Evolutionary conservation across 1,140 invertebrate genomes (phyloP).

Genomic region (Drosophila pandora): DNA sequence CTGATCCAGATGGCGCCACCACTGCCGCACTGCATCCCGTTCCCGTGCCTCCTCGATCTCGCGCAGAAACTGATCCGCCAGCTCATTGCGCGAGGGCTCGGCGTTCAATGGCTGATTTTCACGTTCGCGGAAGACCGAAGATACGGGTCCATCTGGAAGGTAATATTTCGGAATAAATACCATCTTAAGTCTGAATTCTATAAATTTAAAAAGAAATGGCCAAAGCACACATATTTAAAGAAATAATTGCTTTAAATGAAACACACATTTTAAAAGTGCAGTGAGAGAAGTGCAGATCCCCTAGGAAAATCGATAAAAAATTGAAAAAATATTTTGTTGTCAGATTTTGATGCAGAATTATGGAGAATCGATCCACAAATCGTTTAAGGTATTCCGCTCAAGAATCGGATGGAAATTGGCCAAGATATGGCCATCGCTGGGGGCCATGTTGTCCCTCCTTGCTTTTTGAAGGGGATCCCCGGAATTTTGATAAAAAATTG

Average conservation of each 20-base stretch:
- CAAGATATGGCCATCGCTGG: too few relatives aligned
- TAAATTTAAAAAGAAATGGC: neutral
- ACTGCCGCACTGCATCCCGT: slow-evolving; percentile 84
- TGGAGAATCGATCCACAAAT: too few relatives aligned
- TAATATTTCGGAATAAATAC: neutral
- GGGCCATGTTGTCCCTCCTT: too few relatives aligned
- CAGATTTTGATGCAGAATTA: too few relatives aligned
- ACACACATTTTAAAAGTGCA: too few relatives aligned
- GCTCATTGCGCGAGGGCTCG: slow-evolving; percentile 84
- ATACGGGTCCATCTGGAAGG: slow-evolving; percentile 23
- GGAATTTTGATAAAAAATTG: too few relatives aligned
- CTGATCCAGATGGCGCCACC: slow-evolving; percentile 85
- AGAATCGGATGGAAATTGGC: too few relatives aligned
- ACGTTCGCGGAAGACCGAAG: slow-evolving; percentile 75
- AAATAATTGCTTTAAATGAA: neutral
- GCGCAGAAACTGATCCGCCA: slow-evolving; percentile 85
- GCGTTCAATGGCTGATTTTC: slow-evolving; percentile 50
- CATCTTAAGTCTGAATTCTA: neutral
- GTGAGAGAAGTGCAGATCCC: too few relatives aligned
- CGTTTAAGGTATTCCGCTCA: too few relatives aligned
- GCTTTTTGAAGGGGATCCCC: too few relatives aligned
- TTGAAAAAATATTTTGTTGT: too few relatives aligned
- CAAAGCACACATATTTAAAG: neutral
- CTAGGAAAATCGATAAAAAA: too few relatives aligned
- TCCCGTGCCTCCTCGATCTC: slow-evolving; percentile 84